Conservation (phyloP, 2,888 invertebrate species). For the Celastrina argiolus region DNA sequence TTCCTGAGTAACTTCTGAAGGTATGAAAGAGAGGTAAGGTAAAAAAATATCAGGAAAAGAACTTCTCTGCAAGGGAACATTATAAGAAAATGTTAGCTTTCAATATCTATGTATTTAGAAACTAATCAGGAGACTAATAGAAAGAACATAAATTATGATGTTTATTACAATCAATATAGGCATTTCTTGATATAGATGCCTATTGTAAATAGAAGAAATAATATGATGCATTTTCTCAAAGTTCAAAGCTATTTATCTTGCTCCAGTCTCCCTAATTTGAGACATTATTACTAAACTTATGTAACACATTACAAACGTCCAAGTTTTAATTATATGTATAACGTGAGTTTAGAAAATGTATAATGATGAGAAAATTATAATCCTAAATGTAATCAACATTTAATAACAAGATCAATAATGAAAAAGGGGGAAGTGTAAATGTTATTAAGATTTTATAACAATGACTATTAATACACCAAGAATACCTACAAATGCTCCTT, state of each 20-base stretch:
- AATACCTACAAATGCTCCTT: constrained; percentile 42
- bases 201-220: neutral
- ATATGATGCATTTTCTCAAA: too few species aligned
- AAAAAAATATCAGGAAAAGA: too few species aligned
- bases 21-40: too few species aligned
- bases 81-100: too few species aligned
- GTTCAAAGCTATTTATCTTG: neutral
- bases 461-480: constrained; percentile 32
- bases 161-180: neutral
- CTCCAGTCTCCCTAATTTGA: neutral
- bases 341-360: neutral
- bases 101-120: too few species aligned
- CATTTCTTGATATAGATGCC: too few species aligned
- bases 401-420: neutral
- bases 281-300: neutral
- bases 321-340: neutral
- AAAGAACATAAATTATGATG: too few species aligned
- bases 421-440: neutral
- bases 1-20: too few species aligned
- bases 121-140: too few species aligned
- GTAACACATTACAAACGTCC: neutral
- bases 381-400: neutral
- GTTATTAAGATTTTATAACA: constrained; percentile 23
- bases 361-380: neutral
- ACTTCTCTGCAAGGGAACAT: too few species aligned